phyloP scores from a whole-genome alignment of 2,113 vertebrate species.

The Pollimyrus isidori region DNA sequence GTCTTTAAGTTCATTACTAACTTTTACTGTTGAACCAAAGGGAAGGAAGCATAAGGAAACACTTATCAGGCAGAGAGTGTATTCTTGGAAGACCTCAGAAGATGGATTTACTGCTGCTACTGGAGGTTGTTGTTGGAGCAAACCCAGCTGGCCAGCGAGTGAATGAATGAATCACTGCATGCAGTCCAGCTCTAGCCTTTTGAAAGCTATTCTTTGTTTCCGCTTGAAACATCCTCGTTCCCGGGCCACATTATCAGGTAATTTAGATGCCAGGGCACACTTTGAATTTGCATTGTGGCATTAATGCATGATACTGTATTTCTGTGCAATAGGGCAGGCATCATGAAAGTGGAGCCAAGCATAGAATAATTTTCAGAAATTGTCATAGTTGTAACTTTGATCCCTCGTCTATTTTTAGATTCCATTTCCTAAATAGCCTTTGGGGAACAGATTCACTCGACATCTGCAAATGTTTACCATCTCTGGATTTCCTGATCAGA shows the following conservation, averaged over 20 bases:
- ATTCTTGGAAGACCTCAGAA: slow-evolving; percentile 9
- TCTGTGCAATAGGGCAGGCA: not conserved
- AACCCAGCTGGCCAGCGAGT: not conserved
- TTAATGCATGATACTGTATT: not conserved
- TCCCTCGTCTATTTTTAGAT: not conserved
- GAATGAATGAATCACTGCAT: slow-evolving; percentile 2
- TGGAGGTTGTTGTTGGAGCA: slow-evolving; percentile 5
- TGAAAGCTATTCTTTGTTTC: slow-evolving; percentile 1
- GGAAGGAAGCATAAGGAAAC: slow-evolving; percentile 1
- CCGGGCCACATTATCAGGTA: not conserved
- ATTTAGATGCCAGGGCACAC: not conserved
- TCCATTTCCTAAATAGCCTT: not conserved
- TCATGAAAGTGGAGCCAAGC: not conserved
- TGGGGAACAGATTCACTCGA: not conserved
- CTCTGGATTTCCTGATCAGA: not conserved
- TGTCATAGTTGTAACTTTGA: not conserved
- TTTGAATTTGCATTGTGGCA: not conserved
- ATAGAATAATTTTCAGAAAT: not conserved
- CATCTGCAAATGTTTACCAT: not conserved
- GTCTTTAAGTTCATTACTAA: slow-evolving; percentile 8
- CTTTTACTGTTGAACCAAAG: slow-evolving; percentile 12
- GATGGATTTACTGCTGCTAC: not conserved
- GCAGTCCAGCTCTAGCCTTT: not conserved
- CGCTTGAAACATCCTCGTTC: not conserved
- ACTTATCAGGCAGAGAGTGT: slow-evolving; percentile 2